Conservation (phyloP, 2,888 invertebrate species). For the Caenorhabditis auriculariae region DNA sequence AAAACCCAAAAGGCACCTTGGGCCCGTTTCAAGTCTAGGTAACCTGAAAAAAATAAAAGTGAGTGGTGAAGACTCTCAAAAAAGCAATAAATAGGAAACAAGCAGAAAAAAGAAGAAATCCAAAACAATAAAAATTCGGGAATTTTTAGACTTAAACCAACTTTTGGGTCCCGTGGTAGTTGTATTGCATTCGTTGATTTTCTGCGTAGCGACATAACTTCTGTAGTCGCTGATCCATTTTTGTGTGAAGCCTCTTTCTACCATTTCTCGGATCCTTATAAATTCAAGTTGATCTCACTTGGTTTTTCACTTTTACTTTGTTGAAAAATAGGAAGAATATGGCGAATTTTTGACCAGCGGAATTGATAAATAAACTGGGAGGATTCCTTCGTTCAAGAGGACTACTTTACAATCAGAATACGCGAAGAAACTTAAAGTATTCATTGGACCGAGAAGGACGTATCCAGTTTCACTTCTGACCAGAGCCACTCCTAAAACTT, state of each 20-base stretch:
- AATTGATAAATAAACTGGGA: constrained; percentile 50
- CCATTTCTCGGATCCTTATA: constrained; percentile 48
- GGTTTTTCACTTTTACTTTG: constrained; percentile 13
- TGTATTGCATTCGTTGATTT: constrained; percentile 29
- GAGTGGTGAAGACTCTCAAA: too few species aligned
- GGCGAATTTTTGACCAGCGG: constrained; percentile 34
- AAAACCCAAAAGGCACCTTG: constrained; percentile 59
- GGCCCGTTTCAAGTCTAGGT: constrained; percentile 43
- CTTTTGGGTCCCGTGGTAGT: constrained; percentile 28
- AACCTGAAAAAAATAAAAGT: constrained; percentile 20
- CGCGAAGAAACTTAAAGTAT: constrained; percentile 44
- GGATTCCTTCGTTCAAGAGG: constrained; percentile 43
- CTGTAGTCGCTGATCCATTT: constrained; percentile 56
- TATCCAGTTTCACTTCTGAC: constrained; percentile 32
- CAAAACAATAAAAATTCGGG: too few species aligned
- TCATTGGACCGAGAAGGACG: constrained; percentile 49
- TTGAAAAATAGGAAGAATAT: constrained; percentile 41
- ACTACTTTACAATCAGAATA: constrained; percentile 43
- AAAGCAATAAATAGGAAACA: too few species aligned
- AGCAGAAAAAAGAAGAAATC: too few species aligned
- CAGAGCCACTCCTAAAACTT: constrained; percentile 32
- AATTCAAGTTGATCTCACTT: neutral
- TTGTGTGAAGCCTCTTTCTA: constrained; percentile 55
- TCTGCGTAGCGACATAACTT: constrained; percentile 33
- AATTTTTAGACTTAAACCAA: neutral